Conservation (phyloP, 2,888 invertebrate genomes). For the Crocallis elinguaria region DNA sequence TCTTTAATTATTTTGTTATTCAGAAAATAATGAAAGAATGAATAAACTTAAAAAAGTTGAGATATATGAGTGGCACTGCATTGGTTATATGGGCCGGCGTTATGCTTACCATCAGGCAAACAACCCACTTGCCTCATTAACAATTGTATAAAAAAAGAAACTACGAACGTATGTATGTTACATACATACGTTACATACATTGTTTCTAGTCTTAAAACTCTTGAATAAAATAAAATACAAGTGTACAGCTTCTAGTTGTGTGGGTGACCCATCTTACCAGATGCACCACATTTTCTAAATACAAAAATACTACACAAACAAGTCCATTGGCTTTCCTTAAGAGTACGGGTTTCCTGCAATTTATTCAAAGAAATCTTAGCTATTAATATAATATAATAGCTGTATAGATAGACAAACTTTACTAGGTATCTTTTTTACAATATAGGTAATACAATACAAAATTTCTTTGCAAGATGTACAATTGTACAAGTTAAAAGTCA, state of each 20-base stretch:
- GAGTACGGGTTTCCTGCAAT: constrained; percentile 40
- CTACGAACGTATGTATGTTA: not conserved
- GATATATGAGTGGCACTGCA: no score
- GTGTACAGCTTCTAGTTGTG: constrained; percentile 4
- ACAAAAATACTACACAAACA: constrained; percentile 34
- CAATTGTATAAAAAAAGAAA: no score
- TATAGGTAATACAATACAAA: no score
- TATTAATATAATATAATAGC: not conserved
- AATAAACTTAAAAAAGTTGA: no score
- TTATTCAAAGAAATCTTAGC: constrained; percentile 19
- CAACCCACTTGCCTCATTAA: no score
- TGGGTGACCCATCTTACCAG: not conserved
- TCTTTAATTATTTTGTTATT: no score
- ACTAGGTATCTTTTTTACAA: not conserved
- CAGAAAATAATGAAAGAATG: no score
- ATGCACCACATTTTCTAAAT: constrained; percentile 40
- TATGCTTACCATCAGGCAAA: no score
- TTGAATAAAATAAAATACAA: constrained; percentile 13
- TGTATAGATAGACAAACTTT: constrained; percentile 1
- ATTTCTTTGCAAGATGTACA: no score
- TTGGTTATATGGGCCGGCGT: no score
- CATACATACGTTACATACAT: not conserved
- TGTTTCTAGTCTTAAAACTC: constrained; percentile 6
- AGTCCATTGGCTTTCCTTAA: constrained; percentile 39
- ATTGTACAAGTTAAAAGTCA: no score